Conservation (phyloP, 1,140 invertebrate species). For the Rhagoletis pomonella region DNA sequence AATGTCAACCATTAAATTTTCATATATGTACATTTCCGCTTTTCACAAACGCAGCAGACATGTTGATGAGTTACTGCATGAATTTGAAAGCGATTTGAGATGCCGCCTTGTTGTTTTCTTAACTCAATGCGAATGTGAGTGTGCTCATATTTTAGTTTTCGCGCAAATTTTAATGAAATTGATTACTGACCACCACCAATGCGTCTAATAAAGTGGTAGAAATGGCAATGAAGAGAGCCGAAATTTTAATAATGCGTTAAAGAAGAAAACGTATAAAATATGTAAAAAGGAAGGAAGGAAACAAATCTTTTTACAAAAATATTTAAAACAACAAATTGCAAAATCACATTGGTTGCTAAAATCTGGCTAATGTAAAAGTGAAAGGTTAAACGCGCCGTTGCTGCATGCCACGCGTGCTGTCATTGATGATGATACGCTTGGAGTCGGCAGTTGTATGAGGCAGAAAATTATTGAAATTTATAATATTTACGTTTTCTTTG, state of each 20-base stretch:
- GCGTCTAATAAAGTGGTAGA: neutral
- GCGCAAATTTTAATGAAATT: neutral
- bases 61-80: neutral
- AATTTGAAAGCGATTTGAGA: neutral
- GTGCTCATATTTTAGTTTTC: neutral
- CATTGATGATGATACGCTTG: constrained; percentile 17
- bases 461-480: constrained; percentile 22
- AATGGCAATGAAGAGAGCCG: neutral
- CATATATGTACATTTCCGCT: constrained; percentile 34
- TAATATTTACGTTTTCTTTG: neutral
- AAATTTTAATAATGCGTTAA: neutral
- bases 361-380: constrained; percentile 40
- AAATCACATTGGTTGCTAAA: constrained; percentile 13
- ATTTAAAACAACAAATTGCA: neutral
- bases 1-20: constrained; percentile 42
- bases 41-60: neutral
- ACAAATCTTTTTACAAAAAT: too few relatives aligned
- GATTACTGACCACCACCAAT: neutral
- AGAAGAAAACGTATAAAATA: neutral
- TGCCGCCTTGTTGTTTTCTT: neutral
- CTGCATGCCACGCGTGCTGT: constrained; percentile 44
- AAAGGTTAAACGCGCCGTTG: constrained; percentile 34
- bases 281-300: neutral
- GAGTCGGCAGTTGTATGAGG: neutral
- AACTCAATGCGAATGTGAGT: neutral